Evolutionary conservation across 2,888 invertebrate species (phyloP), one percentile per base, ranked within the genome.

Genomic region (Nebria salina): DNA sequence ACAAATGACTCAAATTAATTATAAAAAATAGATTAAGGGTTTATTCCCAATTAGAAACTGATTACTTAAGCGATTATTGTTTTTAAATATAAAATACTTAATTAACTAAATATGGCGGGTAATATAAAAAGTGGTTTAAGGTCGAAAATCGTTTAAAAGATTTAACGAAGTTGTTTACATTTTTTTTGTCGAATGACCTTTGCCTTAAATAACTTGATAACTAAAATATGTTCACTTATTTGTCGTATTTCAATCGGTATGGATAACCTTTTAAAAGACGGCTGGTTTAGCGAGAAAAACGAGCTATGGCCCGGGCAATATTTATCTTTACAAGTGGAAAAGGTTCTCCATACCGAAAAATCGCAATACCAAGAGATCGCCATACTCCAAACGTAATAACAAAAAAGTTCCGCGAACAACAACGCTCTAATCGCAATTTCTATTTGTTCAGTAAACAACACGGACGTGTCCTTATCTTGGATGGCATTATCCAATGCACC

Each of bases 401-500:
- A 34, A 15, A 34, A 15, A 11, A 70, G 15, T 34, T 25, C 3
- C 70, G 70, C 25, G 2, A 34, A 66, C 26, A 25, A 70, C 26
- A 70, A 70, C 5, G 1, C 20, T 7, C 13, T 11, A 8, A 70
- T 26, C 70, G 20, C 65, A 66, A 6, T 66, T 8, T 41, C 20
- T 34, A 34, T 2, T 73, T 73, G 75, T 72, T 41, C 41, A 80
- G 80, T 13, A 75, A 64, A 75, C 65, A 93, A 68, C 94, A 97
- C 87, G 99, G 99, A 0, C 94, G 91, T 86, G 96, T 95, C 1
- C 89, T 99, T 73, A 94, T 98, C 1, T 90, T 99, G 68, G 99
- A 99, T 89, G 98, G 98, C 34, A 96, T 98, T 41, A 98, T 99
- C 84, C 99, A 99, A 87, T 98, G 98, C 86, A 97, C 98, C 0